Base-by-base conservation (phyloP, 2,113 vertebrate genomes). In the Argyrosomus japonicus region DNA sequence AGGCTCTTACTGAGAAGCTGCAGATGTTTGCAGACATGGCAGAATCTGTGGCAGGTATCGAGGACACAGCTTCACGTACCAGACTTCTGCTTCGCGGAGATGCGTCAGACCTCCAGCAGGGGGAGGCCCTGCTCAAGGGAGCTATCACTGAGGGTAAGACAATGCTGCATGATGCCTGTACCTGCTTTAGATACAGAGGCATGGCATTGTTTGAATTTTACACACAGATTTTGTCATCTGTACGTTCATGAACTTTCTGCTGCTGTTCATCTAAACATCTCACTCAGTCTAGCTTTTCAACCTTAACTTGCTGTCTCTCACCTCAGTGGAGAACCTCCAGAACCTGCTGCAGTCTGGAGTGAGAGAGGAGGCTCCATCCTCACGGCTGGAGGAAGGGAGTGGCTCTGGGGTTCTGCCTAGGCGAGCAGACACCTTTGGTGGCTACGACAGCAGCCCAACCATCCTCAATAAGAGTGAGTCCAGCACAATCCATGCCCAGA, bases 1-100 rank as follows among this genome's bases (percentile, higher is more conserved):
- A 97, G 79, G 95, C 93, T 40, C 96, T 99, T 0, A 85, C 69
- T 0, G 97, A 99, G 91, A 99, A 99, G 93, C 96, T 97, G 25
- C 97, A 97, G 90, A 95, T 99, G 85, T 99, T 97, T 92, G 91
- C 95, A 1, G 97, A 98, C 47, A 96, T 99, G 95, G 93, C 95
- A 0, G 97, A 97, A 78, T 87, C 95, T 67, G 83, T 95, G 65
- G 87, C 88, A 0, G 95, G 96, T 1, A 87, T 95, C 6, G 97
- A 97, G 71, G 96, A 98, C 4, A 1, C 78, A 0, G 86, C 87
- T 0, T 88, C 92, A 0, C 94, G 83, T 0, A 64, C 92, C 1
- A 91, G 88, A 12, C 91, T 96, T 18, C 92, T 99, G 40, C 91
- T 97, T 43, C 93, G 95, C 0, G 96, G 96, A 0, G 96, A 98